Evolutionary conservation across 2,888 invertebrate species (phyloP).

Genomic region (Zelleria hepariella): DNA sequence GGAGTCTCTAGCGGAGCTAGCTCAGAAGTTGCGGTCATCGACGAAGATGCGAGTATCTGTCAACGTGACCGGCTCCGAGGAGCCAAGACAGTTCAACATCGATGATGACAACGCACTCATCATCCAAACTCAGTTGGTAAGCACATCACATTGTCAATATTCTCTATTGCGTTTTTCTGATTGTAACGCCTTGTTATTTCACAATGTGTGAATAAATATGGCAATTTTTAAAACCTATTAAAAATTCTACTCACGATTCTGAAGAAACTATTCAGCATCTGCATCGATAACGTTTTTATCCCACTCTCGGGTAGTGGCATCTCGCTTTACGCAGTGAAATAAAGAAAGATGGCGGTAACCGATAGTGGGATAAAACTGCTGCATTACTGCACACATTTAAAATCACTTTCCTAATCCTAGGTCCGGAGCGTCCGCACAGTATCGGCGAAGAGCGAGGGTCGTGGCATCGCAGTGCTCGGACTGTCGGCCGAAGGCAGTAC

Average conservation of each 20-base stretch:
- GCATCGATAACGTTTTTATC: too few relatives aligned
- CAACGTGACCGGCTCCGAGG: conserved; percentile 54
- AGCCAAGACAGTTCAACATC: conserved; percentile 75
- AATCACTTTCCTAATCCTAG: conserved; percentile 23
- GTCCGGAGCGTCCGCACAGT: conserved; percentile 71
- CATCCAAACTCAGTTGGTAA: conserved; percentile 83
- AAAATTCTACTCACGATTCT: too few relatives aligned
- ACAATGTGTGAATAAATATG: too few relatives aligned
- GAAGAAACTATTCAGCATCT: too few relatives aligned
- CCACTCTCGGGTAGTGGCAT: too few relatives aligned
- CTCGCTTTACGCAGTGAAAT: too few relatives aligned
- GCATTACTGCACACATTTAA: too few relatives aligned
- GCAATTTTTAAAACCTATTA: too few relatives aligned
- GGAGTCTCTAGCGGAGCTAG: conserved; percentile 60
- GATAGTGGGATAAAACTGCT: too few relatives aligned
- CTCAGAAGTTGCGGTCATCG: conserved; percentile 39
- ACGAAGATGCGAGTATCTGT: conserved; percentile 52
- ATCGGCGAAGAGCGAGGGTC: conserved; percentile 83
- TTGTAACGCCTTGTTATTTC: too few relatives aligned
- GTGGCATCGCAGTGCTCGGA: conserved; percentile 83
- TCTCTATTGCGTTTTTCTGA: too few relatives aligned
- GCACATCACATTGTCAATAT: conserved; percentile 11
- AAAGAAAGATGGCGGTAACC: background rate
- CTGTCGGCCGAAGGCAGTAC: conserved; percentile 86
- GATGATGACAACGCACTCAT: conserved; percentile 84